phyloP scores from a whole-genome alignment of 1,140 invertebrate species.

The Drosophila triauraria region DNA sequence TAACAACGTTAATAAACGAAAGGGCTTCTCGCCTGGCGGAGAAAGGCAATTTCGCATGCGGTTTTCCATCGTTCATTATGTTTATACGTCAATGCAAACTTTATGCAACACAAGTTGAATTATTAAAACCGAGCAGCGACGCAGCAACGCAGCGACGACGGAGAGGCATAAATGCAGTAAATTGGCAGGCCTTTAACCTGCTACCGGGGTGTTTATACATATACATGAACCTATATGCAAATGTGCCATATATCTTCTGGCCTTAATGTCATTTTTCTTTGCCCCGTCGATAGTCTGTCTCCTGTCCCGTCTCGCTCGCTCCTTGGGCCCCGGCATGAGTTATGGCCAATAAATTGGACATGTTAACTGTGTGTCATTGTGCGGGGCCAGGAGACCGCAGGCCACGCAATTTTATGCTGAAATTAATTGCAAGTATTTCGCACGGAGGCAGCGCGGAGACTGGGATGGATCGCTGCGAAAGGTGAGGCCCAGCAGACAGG shows the following conservation, averaged over 20 bases:
- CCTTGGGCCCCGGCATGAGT: constrained; percentile 58
- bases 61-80: constrained; percentile 54
- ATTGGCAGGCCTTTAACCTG: constrained; percentile 64
- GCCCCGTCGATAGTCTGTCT: constrained; percentile 54
- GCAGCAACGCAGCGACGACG: constrained; percentile 36
- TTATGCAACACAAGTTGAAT: constrained; percentile 68
- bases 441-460: constrained; percentile 14
- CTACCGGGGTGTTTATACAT: constrained; percentile 22
- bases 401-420: constrained; percentile 79
- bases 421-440: constrained; percentile 80
- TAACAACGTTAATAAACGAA: constrained; percentile 54
- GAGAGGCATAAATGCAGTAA: constrained; percentile 65
- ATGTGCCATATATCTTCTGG: constrained; percentile 73
- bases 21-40: constrained; percentile 3
- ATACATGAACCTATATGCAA: constrained; percentile 58
- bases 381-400: constrained; percentile 65
- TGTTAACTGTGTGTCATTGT: constrained; percentile 79
- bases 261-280: constrained; percentile 80
- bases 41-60: constrained; percentile 50
- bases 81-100: constrained; percentile 57
- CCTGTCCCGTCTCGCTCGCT: constrained; percentile 17
- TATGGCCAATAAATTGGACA: constrained; percentile 83
- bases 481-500: constrained; percentile 9
- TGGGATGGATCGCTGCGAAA: neutral
- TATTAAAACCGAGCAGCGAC: constrained; percentile 65